A percentile compares a stretch with the other conserved stretches of the same genome.
These are phyloP conservation scores for Cottus gobio DNA, from an alignment of 2,113 vertebrate species.

Conservation along the genomic window DNA sequence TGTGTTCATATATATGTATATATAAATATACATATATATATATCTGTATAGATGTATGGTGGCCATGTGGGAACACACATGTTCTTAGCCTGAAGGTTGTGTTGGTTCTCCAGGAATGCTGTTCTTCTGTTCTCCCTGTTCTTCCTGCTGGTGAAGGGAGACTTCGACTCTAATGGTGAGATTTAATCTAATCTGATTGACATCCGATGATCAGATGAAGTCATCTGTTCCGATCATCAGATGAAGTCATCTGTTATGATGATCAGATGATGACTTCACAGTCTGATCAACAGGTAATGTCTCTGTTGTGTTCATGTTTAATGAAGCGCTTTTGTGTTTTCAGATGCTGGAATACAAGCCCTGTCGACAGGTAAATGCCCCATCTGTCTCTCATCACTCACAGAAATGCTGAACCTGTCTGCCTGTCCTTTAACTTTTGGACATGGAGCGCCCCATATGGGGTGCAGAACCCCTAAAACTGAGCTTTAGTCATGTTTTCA, in stretches of 20 bases:
- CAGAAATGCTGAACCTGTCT: neutral
- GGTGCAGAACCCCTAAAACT: too few relatives aligned
- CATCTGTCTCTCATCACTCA: neutral
- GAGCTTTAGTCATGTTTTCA: too few relatives aligned
- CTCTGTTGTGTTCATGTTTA: neutral
- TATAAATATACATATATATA: too few relatives aligned
- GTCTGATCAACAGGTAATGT: neutral
- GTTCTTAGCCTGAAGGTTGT: neutral
- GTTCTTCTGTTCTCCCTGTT: constrained; percentile 73
- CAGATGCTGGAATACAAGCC: constrained; percentile 71
- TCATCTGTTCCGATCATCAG: neutral
- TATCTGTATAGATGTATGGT: too few relatives aligned
- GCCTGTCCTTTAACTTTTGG: neutral
- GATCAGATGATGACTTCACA: neutral
- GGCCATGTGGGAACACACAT: neutral
- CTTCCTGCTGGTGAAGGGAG: constrained; percentile 72
- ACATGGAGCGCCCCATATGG: too few relatives aligned
- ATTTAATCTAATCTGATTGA: neutral
- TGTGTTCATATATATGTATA: neutral
- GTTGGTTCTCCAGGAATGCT: constrained; percentile 68
- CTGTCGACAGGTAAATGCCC: constrained; percentile 73
- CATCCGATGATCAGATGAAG: neutral
- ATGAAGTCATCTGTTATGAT: neutral
- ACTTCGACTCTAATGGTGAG: constrained; percentile 66
- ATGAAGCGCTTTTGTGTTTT: constrained; percentile 23